A percentile compares a stretch with the other conserved stretches of the same genome.
Evolutionary conservation across 2,888 invertebrate species (phyloP).

Genomic region (Sesia bembeciformis): DNA sequence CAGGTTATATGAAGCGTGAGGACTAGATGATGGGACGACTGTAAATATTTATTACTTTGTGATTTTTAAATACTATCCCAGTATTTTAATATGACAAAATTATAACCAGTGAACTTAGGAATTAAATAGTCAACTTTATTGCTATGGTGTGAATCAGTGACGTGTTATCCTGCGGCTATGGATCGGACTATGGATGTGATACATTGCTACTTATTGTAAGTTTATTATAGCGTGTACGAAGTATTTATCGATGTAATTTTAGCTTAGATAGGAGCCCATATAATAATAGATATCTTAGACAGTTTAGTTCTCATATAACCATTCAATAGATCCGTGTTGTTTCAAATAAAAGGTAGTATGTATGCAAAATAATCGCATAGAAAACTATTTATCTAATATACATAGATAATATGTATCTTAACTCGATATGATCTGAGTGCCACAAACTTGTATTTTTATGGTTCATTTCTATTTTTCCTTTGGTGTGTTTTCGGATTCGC

Average conservation of each 20-base stretch:
- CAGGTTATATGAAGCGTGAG: no score
- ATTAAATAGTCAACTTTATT: neutral
- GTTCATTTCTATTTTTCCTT: constrained; percentile 42
- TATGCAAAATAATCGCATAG: constrained; percentile 22
- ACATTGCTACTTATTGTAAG: constrained; percentile 59
- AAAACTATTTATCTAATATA: constrained; percentile 34
- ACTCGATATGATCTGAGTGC: constrained; percentile 33
- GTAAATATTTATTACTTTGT: no score
- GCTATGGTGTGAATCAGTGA: neutral
- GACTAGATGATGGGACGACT: no score
- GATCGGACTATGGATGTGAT: constrained; percentile 64
- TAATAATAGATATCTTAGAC: constrained; percentile 40
- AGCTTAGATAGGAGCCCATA: constrained; percentile 55
- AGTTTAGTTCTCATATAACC: constrained; percentile 45
- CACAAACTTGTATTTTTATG: constrained; percentile 13
- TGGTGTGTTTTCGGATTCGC: constrained; percentile 35
- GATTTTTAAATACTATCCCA: no score
- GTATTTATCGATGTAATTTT: constrained; percentile 66
- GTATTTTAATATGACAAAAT: no score
- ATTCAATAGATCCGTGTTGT: constrained; percentile 20
- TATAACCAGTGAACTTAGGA: no score
- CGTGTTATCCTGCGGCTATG: constrained; percentile 34
- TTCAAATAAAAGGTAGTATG: constrained; percentile 2
- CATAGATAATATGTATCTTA: constrained; percentile 26
- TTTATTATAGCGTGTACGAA: constrained; percentile 51